phyloP scores from a whole-genome alignment of 2,113 vertebrate species.

The Tachuris rubrigastra region DNA sequence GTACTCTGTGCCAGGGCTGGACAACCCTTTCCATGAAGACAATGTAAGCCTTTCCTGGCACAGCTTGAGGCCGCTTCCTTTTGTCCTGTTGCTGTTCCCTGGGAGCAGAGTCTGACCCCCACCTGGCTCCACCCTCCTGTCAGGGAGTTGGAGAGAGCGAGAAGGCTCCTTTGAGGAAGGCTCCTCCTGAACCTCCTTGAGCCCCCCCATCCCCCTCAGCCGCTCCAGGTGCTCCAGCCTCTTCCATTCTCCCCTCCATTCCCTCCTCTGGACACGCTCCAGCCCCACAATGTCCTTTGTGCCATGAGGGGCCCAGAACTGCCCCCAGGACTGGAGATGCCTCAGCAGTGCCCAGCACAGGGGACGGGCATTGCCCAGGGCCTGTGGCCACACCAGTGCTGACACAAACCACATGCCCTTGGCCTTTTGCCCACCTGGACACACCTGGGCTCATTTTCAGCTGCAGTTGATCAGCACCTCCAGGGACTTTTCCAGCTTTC shows the following conservation, averaged over 20 bases:
- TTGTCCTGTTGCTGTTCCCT: background rate
- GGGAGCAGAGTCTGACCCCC: background rate
- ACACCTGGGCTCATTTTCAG: background rate
- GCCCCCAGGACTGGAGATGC: background rate
- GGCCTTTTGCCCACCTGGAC: background rate
- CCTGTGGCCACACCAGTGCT: background rate
- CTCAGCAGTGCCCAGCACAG: background rate
- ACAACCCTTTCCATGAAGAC: background rate
- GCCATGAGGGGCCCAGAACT: background rate
- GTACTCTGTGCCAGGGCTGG: background rate
- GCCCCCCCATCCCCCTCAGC: background rate
- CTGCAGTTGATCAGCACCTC: background rate
- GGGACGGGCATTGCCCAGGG: background rate
- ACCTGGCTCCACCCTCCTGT: background rate
- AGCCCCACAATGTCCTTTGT: background rate
- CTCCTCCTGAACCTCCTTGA: background rate
- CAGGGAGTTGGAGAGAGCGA: background rate
- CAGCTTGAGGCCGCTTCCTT: background rate
- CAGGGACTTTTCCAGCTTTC: background rate
- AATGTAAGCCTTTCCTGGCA: background rate
- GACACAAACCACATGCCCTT: background rate
- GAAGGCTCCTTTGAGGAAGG: background rate
- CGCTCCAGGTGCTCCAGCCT: background rate
- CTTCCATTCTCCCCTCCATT: background rate
- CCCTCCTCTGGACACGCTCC: background rate